Percentiles rank a stretch among this genome's conserved stretches.
Conservation (phyloP, 1,140 invertebrate species). For the Ooceraea biroi region DNA sequence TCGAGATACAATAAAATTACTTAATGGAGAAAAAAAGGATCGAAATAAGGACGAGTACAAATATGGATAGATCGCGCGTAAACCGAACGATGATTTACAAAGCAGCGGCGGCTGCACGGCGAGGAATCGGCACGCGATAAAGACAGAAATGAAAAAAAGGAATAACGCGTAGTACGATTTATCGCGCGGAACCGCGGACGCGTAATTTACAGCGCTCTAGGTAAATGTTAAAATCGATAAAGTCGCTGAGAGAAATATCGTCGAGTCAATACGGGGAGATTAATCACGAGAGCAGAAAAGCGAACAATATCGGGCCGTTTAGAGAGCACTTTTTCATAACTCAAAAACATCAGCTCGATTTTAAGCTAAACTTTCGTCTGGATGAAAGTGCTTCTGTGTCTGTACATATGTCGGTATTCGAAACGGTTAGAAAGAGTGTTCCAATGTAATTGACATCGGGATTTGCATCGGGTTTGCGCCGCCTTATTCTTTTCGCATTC, state of each 20-base stretch:
- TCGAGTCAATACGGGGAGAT: conserved; percentile 12
- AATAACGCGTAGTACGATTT: conserved; percentile 33
- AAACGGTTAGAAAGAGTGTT: not conserved
- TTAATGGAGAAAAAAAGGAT: conserved; percentile 23
- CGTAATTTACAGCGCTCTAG: conserved; percentile 31
- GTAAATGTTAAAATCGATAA: conserved; percentile 56
- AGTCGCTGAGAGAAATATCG: conserved; percentile 28
- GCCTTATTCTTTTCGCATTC: not conserved
- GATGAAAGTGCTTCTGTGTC: not conserved
- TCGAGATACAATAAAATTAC: conserved; percentile 3
- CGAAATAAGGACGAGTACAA: conserved; percentile 18
- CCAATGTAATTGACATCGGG: not conserved
- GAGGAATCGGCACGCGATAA: conserved; percentile 51
- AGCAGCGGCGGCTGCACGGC: conserved; percentile 1
- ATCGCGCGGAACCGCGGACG: conserved; percentile 16
- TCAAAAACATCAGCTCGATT: not conserved
- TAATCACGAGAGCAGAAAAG: conserved; percentile 7
- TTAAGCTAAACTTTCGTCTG: not conserved
- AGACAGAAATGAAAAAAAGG: conserved; percentile 44
- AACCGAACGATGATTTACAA: conserved; percentile 56
- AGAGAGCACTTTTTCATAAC: not conserved
- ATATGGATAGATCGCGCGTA: conserved; percentile 9
- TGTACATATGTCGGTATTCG: not conserved
- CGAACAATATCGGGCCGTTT: conserved; percentile 25
- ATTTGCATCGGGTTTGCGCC: not conserved